These are phyloP conservation scores for Trachemys scripta DNA, from an alignment of 2,113 vertebrate genomes.

Conservation along the genomic window DNA sequence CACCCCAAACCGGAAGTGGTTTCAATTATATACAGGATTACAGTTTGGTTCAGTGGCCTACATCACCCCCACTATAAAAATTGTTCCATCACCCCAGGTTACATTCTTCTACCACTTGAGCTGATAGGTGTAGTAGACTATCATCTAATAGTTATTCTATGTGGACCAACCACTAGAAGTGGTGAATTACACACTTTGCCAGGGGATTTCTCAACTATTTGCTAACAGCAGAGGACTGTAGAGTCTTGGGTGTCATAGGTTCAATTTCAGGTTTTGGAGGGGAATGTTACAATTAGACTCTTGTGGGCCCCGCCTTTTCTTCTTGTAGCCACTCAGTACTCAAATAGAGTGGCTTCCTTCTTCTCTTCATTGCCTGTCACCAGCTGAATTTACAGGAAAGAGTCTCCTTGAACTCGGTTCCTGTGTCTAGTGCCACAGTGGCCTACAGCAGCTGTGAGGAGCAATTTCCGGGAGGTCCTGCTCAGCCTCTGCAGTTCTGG, in stretches of 20 bases:
- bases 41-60: too few relatives aligned
- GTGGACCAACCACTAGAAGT: background rate
- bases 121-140: background rate
- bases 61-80: too few relatives aligned
- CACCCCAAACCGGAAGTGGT: too few relatives aligned
- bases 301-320: background rate
- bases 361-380: background rate
- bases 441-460: background rate
- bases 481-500: background rate
- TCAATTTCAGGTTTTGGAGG: too few relatives aligned
- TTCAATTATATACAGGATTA: too few relatives aligned
- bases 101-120: background rate
- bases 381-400: background rate
- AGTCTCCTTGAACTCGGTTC: background rate
- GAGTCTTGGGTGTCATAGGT: background rate
- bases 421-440: background rate
- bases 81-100: too few relatives aligned
- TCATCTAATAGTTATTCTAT: background rate
- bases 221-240: background rate
- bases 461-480: background rate
- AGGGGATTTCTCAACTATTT: background rate
- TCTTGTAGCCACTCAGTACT: background rate
- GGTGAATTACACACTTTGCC: background rate
- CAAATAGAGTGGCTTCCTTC: background rate
- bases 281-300: background rate